A percentile compares a stretch with the other conserved stretches of the same genome.
Conservation (phyloP, 2,797 vertebrate species). For the Danionella dracula region DNA sequence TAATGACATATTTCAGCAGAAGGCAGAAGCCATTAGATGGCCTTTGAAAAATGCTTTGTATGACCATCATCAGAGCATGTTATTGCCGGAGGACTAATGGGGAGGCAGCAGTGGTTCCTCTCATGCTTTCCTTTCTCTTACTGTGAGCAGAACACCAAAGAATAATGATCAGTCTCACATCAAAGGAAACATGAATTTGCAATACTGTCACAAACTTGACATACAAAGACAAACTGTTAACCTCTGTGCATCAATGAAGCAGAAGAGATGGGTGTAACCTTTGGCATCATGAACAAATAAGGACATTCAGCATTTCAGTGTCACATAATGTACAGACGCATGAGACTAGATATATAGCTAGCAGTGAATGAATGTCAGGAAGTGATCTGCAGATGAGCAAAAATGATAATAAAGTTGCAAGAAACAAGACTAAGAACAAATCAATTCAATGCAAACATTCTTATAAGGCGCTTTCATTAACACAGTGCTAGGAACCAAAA, state of each 20-base stretch:
- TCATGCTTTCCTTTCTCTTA: conserved; percentile 25
- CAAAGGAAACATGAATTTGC: conserved; percentile 13
- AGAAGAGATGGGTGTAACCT: background rate
- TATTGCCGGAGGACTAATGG: conserved; percentile 46
- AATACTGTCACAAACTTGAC: conserved; percentile 10
- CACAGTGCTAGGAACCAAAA: too few relatives aligned
- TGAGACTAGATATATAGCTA: too few relatives aligned
- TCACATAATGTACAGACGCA: too few relatives aligned
- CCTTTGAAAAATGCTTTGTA: conserved; percentile 50
- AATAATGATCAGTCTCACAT: conserved; percentile 29
- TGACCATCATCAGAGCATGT: conserved; percentile 43
- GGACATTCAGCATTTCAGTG: too few relatives aligned
- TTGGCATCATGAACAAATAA: background rate
- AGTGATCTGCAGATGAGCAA: too few relatives aligned
- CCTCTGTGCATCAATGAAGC: background rate
- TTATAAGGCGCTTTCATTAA: too few relatives aligned
- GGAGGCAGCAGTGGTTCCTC: conserved; percentile 42
- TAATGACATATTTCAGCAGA: conserved; percentile 53
- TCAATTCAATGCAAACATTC: too few relatives aligned
- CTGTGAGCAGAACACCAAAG: conserved; percentile 15
- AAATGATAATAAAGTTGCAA: too few relatives aligned
- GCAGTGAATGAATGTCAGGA: too few relatives aligned
- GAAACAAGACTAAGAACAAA: too few relatives aligned
- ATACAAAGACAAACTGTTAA: background rate
- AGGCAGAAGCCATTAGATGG: conserved; percentile 50